Evolutionary conservation across 2,888 invertebrate species (phyloP), one percentile per base, ranked within the genome.

Genomic region (Nineta flava): DNA sequence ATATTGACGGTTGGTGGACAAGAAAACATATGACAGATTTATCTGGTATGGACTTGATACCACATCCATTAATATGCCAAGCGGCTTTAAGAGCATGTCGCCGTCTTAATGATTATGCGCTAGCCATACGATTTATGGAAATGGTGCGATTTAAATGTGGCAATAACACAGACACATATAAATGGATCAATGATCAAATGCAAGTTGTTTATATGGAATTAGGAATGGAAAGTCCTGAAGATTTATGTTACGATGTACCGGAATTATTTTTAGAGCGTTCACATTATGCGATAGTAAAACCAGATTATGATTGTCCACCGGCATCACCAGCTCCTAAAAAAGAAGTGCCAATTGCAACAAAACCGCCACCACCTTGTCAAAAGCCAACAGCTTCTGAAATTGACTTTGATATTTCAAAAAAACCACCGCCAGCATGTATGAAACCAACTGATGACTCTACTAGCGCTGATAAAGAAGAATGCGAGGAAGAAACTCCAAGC

Each of bases 171-270:
- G 80, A 81, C 62, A 82, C 92, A 57, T 93, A 87, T 63, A 90
- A 91, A 1, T 93, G 88, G 65, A 74, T 93, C 54, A 67, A 93
- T 51, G 83, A 90, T 68, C 87, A 95, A 73, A 85, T 97, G 58
- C 77, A 78, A 58, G 94, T 96, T 26, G 90, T 91, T 2, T 75
- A 99, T 49, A 77, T 80, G 46, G 94, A 99, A 69, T 74, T 99
- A 50, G 97, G 99, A 41, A 82, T 97, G 57, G 83, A 83, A 50
- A 93, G 95, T 41, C 88, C 87, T 0, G 96, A 96, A 67, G 88
- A 92, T 64, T 74, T 99, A 61, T 95, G 96, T 53, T 97, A 93
- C 62, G 94, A 96, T 68, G 85, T 90, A 70, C 99, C 97, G 48
- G 96, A 99, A 71, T 71, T 96, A 64, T 92, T 85, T 54, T 72